These are phyloP conservation scores for Drosophila oshimai DNA, from an alignment of 1,140 invertebrate species.

Conservation along the genomic window DNA sequence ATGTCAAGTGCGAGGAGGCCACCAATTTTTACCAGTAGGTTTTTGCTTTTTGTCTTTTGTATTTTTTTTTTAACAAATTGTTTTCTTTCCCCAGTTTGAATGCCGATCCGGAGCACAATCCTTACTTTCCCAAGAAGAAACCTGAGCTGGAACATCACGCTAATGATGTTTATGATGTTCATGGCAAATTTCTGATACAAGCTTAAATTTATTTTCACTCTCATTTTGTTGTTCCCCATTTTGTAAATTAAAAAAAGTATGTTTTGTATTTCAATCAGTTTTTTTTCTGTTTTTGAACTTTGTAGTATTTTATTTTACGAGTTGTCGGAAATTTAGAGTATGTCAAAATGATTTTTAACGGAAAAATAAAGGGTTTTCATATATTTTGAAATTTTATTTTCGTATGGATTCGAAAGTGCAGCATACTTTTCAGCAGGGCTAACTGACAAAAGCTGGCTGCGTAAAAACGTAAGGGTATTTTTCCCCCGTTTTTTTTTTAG, in stretches of 20 bases:
- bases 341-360: too few relatives aligned
- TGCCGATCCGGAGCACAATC: conserved; percentile 90
- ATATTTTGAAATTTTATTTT: too few relatives aligned
- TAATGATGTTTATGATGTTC: conserved; percentile 40
- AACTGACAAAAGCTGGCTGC: too few relatives aligned
- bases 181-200: conserved; percentile 82
- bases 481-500: too few relatives aligned
- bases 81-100: conserved; percentile 86
- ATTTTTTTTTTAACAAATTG: conserved; percentile 19
- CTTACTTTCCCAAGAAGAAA: conserved; percentile 89
- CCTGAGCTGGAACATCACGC: conserved; percentile 62
- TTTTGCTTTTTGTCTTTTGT: not conserved
- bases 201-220: conserved; percentile 34
- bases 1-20: conserved; percentile 91
- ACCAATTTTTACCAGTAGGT: conserved; percentile 79
- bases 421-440: too few relatives aligned
- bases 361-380: too few relatives aligned
- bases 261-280: not conserved
- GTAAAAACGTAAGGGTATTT: too few relatives aligned
- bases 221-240: conserved; percentile 69
- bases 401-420: too few relatives aligned
- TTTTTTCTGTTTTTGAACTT: too few relatives aligned
- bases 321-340: too few relatives aligned
- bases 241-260: conserved; percentile 19
- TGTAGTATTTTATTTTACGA: too few relatives aligned